Base-by-base conservation (phyloP, 2,113 vertebrate species). In the Poeciliopsis retropinna region DNA sequence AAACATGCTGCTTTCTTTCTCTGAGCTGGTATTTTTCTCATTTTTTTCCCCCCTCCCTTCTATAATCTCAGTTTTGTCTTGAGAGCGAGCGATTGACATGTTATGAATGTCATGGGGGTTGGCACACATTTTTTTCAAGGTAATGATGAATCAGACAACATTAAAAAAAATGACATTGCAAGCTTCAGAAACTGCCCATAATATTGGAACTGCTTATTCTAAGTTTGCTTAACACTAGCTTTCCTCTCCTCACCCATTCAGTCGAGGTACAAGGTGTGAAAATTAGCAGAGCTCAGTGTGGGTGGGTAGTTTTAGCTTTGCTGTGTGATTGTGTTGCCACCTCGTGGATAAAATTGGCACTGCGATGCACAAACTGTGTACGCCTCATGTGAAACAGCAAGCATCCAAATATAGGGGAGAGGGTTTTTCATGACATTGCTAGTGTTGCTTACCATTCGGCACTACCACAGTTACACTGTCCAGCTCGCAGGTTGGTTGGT, bases 321-420 rank as follows among this genome's bases (percentile, higher is more conserved):
- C 63, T 74, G 27, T 76, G 66, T 39, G 73, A 80, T 51, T 75
- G 73, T 81, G 80, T 71, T 39, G 80, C 91, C 92, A 84, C 82
- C 92, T 88, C 87, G 91, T 90, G 92, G 85, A 32, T 57, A 81
- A 64, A 82, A 34, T 64, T 65, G 67, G 64, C 68, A 87, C 34
- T 85, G 51, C 83, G 85, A 60, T 73, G 29, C 63, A 78, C 67
- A 70, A 64, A 3, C 67, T 54, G 12, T 10, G 25, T 30, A 73
- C 30, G 54, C 67, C 28, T 4, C 22, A 63, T 44, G 14, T 60
- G 67, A 51, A 60, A 65, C 67, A 70, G 61, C 39, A 83, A 73
- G 61, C 25, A 25, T 57, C 29, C 39, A 75, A 75, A 12, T 31
- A 54, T 10, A 37, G 66, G 51, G 28, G 5, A 29, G 51, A 65